Base-by-base conservation (phyloP, 2,113 vertebrate genomes). In the Motacilla tschutschensis region DNA sequence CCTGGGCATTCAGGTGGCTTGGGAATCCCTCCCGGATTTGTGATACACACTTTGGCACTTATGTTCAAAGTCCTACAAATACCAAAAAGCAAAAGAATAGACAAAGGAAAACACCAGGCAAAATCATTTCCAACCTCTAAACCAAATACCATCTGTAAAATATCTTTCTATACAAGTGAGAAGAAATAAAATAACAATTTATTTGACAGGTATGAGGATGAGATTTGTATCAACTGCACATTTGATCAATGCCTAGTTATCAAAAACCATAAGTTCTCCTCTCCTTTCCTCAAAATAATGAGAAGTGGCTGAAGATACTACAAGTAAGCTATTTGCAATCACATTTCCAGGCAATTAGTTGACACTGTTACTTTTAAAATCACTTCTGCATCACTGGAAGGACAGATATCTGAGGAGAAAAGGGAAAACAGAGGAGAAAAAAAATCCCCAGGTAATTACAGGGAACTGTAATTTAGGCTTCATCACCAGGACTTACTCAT, bases 151-250 rank as follows among this genome's bases (percentile, higher is more conserved):
- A 48, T 50, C 36, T 80, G 44, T 46, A 79, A 65, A 69, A 70
- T 46, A 82, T 14, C 33, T 75, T 84, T 51, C 62, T 38, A 40
- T 35, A 43, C 1, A 11, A 64, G 55, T 75, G 36, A 63, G 47
- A 91, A 92, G 66, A 92, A 92, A 93, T 74, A 89, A 83, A 92
- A 76, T 36, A 70, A 28, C 2, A 1, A 62, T 85, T 81, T 89
- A 48, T 84, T 92, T 43, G 65, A 51, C 0, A 1, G 17, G 55
- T 88, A 57, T 60, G 54, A 87, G 48, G 62, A 78, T 1, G 5
- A 64, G 26, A 79, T 40, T 28, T 72, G 18, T 50, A 44, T 51
- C 48, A 86, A 69, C 46, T 62, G 55, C 28, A 76, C 7, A 36
- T 59, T 87, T 38, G 40, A 46, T 50, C 44, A 60, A 57, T 41